Percentiles rank a stretch among this genome's conserved stretches.
Evolutionary conservation across 92 coral and sea anemone species (phyloP).

Genomic region (Siderastrea siderea): DNA sequence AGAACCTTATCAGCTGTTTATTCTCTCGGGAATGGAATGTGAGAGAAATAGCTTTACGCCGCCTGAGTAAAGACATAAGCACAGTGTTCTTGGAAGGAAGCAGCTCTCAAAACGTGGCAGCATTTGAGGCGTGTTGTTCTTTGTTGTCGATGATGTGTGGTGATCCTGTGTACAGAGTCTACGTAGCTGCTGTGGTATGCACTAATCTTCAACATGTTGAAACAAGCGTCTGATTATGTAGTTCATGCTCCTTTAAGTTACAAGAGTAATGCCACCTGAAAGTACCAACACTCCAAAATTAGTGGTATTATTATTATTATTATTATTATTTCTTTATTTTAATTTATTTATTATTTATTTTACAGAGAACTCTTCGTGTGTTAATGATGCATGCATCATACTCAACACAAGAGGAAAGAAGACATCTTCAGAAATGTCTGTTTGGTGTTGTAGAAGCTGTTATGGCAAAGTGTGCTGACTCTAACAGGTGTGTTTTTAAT

Average conservation of each 20-base stretch:
- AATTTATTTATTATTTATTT: not conserved
- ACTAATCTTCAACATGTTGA: no score
- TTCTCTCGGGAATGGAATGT: constrained; percentile 97
- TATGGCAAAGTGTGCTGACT: constrained; percentile 94
- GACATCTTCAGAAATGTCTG: constrained; percentile 76
- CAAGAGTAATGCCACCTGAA: no score
- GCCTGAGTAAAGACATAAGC: constrained; percentile 87
- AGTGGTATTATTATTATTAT: no score
- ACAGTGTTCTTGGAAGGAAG: constrained; percentile 42
- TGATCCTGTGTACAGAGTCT: constrained; percentile 97
- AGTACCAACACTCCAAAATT: no score
- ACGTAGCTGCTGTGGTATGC: constrained; percentile 90
- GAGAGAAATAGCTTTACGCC: constrained; percentile 92
- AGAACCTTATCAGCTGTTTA: constrained; percentile 87
- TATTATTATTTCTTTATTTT: no score
- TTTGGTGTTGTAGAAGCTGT: constrained; percentile 93
- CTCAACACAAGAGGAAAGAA: constrained; percentile 72
- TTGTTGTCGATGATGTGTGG: constrained; percentile 96
- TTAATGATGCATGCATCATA: constrained; percentile 85
- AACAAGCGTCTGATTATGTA: no score
- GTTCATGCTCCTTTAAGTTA: no score
- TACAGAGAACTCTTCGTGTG: constrained; percentile 92
- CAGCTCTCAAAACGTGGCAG: constrained; percentile 62
- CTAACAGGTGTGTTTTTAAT: constrained; percentile 77
- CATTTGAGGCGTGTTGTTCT: constrained; percentile 86